Evolutionary conservation across 1,140 invertebrate genomes (phyloP), one percentile per base, ranked within the genome.

Genomic region (Sycophila sp.): DNA sequence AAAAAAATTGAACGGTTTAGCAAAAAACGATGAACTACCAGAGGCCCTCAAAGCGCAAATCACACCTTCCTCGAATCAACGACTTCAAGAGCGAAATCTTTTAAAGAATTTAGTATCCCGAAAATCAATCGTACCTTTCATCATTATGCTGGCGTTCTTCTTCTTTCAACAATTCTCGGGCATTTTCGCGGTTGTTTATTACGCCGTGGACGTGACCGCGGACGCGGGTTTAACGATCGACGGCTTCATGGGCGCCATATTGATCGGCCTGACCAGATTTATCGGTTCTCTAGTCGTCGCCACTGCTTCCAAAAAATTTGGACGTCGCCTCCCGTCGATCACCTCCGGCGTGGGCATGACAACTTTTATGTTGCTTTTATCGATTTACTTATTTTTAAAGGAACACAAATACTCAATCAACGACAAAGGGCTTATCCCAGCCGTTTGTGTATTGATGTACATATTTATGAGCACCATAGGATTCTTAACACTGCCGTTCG

Each of bases 81-180:
- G 17, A 74, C 30, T 24, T 75, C 32, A 76, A 58, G 76, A 81
- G 10, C 77, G 80, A 36, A 76, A 81, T 2, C 19, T 84, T 13
- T 19, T 86, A 15, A 81, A 84, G 32, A 76, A 83, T 34, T 71
- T 88, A 38, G 42, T 78, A 0, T 81, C 85, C 8, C 85, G 86
- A 0, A 86, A 85, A 19, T 88, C 89, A 2, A 80, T 91, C 47
- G 89, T 91, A 49, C 92, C 93, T 0, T 87, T 93, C 15, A 24
- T 87, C 0, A 88, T 95, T 6, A 87, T 93, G 73, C 82, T 91
- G 17, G 81, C 81, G 0, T 89, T 92, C 63, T 94, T 95, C 82
- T 89, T 91, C 72, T 91, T 94, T 76, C 93, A 94, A 80, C 93
- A 95, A 79, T 90, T 94, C 49, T 91, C 90, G 2, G 94, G 94